A percentile compares a stretch with the other conserved stretches of the same genome.
phyloP scores from a whole-genome alignment of 2,113 vertebrate species.

The Nymphicus hollandicus region DNA sequence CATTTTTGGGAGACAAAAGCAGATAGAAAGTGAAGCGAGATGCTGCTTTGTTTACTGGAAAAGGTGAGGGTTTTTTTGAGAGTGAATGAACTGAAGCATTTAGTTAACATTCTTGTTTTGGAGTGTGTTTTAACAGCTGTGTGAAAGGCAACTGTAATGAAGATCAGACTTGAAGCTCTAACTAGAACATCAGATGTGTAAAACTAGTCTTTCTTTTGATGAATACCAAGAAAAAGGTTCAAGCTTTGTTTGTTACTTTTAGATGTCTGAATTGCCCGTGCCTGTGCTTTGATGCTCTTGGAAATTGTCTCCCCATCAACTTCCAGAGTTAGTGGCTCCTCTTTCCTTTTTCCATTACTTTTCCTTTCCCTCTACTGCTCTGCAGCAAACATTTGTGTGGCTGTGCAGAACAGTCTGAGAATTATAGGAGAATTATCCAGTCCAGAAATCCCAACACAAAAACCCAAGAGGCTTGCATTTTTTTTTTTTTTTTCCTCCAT shows the following conservation, averaged over 20 bases:
- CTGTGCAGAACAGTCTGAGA: neutral
- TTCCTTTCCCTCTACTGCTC: neutral
- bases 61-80: neutral
- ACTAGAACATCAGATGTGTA: neutral
- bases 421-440: neutral
- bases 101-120: neutral
- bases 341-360: neutral
- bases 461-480: neutral
- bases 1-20: neutral
- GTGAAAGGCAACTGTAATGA: neutral
- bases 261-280: neutral
- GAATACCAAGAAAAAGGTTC: neutral
- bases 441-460: neutral
- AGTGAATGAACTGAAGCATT: neutral
- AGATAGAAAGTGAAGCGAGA: neutral
- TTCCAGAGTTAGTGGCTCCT: neutral
- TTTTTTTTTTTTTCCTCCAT: neutral
- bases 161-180: neutral
- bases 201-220: neutral
- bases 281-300: fast-evolving
- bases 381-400: neutral
- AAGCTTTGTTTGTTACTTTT: fast-evolving
- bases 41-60: neutral
- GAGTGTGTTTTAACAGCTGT: neutral
- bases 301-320: neutral